phyloP scores from a whole-genome alignment of 2,113 vertebrate species.

The Camelus bactrianus region DNA sequence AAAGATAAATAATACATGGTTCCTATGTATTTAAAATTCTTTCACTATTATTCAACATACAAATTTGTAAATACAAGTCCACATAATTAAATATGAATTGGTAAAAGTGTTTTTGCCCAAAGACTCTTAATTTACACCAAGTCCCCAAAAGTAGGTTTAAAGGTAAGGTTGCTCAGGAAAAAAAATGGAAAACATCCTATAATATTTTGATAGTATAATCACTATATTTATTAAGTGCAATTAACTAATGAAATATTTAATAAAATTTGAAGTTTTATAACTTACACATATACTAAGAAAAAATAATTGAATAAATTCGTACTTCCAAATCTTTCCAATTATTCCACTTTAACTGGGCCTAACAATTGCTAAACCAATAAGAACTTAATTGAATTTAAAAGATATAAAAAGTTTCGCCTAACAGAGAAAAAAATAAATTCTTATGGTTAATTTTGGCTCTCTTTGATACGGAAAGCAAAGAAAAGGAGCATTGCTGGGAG shows the following conservation, averaged over 20 bases:
- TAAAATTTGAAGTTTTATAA: slow-evolving; percentile 12
- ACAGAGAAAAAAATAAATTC: not conserved
- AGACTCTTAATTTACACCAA: not conserved
- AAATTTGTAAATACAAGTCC: not conserved
- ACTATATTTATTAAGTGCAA: not conserved
- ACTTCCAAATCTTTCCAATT: not conserved
- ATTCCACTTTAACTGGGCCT: slow-evolving; percentile 38
- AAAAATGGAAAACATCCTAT: not conserved
- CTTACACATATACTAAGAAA: not conserved
- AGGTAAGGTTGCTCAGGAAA: not conserved
- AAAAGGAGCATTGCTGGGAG: slow-evolving; percentile 53
- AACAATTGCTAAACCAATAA: slow-evolving; percentile 11
- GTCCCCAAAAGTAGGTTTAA: slow-evolving; percentile 32
- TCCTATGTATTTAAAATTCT: not conserved
- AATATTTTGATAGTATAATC: not conserved
- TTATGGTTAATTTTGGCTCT: slow-evolving; percentile 28
- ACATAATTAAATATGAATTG: slow-evolving; percentile 42
- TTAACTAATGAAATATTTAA: not conserved
- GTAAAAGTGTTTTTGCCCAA: not conserved
- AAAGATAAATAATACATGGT: not conserved
- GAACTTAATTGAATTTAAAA: not conserved
- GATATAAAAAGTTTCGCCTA: not conserved
- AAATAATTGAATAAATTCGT: not conserved
- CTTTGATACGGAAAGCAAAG: slow-evolving; percentile 52
- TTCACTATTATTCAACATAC: not conserved